Evolutionary conservation across 2,888 invertebrate genomes (phyloP), one percentile per base, ranked within the genome.

Genomic region (Limnephilus marmoratus): DNA sequence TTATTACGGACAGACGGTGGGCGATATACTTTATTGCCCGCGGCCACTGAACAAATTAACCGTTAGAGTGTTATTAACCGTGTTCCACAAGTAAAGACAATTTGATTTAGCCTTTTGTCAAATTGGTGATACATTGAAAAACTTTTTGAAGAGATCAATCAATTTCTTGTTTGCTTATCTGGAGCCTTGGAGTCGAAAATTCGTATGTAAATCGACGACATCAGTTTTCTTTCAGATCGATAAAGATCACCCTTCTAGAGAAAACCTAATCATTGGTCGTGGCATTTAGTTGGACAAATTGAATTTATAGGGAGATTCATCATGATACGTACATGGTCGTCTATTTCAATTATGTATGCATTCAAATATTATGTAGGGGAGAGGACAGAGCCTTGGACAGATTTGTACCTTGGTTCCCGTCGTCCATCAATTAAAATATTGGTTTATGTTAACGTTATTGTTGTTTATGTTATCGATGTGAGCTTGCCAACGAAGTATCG

Each of bases 1-100:
- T 45, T 29, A n/a, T 68, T 68, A n/a, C 68, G n/a, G 68, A 86
- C 86, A 12, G 37, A 29, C 13, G 45, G 86, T 86, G 86, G 86
- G 86, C 86, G 86, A 24, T 24, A 37, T 18, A 24, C 45, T n/a
- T 86, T 29, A n/a, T 86, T 45, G 86, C 13, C 5, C 12, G 18
- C 13, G 86, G 49, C 49, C 24, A 41, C 34, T 83, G 83, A 83
- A 83, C 13, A 31, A 37, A 37, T 34, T 7, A 83, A 83, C 9
- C 83, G 37, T 11, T 11, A 68, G n/a, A n/a, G n/a, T n/a, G n/a
- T n/a, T n/a, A n/a, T n/a, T n/a, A n/a, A n/a, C n/a, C n/a, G n/a
- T n/a, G 7, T n/a, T 9, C 24, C 24, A 18, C 24, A n/a, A 68
- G 68, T 68, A 9, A 68, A 7, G 24, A 7, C 68, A 9, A 68